Conservation (phyloP, 2,797 vertebrate genomes). For the Gorsachius magnificus region DNA sequence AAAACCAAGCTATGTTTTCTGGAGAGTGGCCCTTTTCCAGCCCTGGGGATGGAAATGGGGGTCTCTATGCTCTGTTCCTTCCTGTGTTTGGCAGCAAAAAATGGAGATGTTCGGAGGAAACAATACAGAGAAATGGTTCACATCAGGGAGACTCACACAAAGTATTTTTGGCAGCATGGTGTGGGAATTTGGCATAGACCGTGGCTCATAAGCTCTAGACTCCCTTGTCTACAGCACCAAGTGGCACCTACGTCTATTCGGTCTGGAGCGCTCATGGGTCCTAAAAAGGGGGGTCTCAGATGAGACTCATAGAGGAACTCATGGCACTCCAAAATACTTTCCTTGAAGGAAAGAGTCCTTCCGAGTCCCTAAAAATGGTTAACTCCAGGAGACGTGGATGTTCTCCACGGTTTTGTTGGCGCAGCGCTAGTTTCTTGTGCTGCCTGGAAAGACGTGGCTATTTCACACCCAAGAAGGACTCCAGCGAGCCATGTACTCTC, state of each 20-base stretch:
- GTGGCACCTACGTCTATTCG: slow-evolving; percentile 17
- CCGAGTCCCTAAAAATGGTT: background rate
- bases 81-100: slow-evolving; percentile 18
- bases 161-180: slow-evolving; percentile 28
- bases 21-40: background rate
- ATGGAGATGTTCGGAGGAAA: slow-evolving; percentile 9
- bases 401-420: slow-evolving; percentile 51
- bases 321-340: background rate
- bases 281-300: background rate
- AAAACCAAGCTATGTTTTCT: background rate
- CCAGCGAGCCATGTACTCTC: slow-evolving; percentile 9
- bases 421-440: background rate
- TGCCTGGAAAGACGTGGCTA: slow-evolving; percentile 13
- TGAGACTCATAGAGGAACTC: background rate
- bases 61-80: background rate
- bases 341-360: background rate
- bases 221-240: slow-evolving; percentile 4
- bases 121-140: slow-evolving; percentile 6
- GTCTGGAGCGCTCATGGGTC: background rate
- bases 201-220: background rate
- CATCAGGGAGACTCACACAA: background rate
- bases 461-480: slow-evolving; percentile 55
- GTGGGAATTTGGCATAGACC: slow-evolving; percentile 50
- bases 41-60: background rate
- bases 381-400: background rate